Evolutionary conservation across 2,888 invertebrate species (phyloP).

Genomic region (Drosophila fungiperda): DNA sequence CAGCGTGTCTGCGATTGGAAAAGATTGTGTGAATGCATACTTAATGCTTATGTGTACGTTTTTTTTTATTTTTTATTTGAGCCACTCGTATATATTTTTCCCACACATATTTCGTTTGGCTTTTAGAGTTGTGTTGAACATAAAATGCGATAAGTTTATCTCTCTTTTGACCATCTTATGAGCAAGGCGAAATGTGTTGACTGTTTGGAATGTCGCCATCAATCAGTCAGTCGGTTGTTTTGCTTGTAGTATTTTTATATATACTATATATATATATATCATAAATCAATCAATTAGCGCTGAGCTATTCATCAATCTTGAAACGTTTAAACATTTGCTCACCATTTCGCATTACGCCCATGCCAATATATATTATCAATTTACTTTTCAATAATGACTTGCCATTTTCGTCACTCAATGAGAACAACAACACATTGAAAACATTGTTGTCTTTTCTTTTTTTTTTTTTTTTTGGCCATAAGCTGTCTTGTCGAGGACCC

Average conservation of each 20-base stretch:
- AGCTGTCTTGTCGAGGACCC: slow-evolving; percentile 32
- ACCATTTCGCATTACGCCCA: slow-evolving; percentile 48
- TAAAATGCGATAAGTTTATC: slow-evolving; percentile 17
- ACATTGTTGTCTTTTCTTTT: slow-evolving; percentile 4
- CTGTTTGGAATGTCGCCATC: slow-evolving; percentile 53
- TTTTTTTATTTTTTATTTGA: slow-evolving; percentile 13
- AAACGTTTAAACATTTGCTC: slow-evolving; percentile 47
- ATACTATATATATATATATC: neutral
- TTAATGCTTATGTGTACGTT: slow-evolving; percentile 18
- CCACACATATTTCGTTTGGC: slow-evolving; percentile 21
- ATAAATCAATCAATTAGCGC: slow-evolving; percentile 45
- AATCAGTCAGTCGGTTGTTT: slow-evolving; percentile 33
- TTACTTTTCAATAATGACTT: slow-evolving; percentile 61
- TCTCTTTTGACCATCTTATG: neutral
- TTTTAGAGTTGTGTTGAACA: slow-evolving; percentile 25
- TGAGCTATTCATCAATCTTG: slow-evolving; percentile 61
- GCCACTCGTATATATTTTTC: slow-evolving; percentile 22
- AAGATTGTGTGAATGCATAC: slow-evolving; percentile 23
- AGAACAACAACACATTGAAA: slow-evolving; percentile 5
- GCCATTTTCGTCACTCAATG: slow-evolving; percentile 34
- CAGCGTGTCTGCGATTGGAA: slow-evolving; percentile 32
- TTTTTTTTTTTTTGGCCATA: slow-evolving; percentile 21
- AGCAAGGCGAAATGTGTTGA: slow-evolving; percentile 29
- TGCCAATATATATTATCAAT: slow-evolving; percentile 46
- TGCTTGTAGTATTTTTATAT: neutral